A percentile compares a stretch with the other conserved stretches of the same genome.
Evolutionary conservation across 2,888 invertebrate genomes (phyloP).

Genomic region (Sympetrum striolatum): DNA sequence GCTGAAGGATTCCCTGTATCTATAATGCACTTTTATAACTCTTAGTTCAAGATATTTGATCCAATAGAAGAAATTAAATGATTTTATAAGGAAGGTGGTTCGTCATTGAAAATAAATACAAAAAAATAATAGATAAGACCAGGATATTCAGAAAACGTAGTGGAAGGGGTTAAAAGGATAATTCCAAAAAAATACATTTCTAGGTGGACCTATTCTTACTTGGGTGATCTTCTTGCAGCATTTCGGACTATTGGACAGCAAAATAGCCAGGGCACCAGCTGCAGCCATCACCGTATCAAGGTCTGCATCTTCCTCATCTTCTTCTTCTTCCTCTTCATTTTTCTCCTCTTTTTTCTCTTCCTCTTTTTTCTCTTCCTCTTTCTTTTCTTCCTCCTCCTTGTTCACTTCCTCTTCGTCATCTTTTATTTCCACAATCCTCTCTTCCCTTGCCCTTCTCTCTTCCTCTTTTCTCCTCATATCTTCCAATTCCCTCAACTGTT

Average conservation of each 20-base stretch:
- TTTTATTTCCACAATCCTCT: constrained; percentile 56
- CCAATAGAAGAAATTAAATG: too few relatives aligned
- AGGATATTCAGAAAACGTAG: too few relatives aligned
- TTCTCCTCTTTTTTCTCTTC: constrained; percentile 56
- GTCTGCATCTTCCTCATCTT: constrained; percentile 60
- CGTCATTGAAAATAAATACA: too few relatives aligned
- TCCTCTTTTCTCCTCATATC: constrained; percentile 65
- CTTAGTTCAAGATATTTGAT: too few relatives aligned
- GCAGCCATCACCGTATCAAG: constrained; percentile 84
- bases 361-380: constrained; percentile 65
- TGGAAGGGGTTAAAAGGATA: too few relatives aligned
- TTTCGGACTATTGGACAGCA: constrained; percentile 76
- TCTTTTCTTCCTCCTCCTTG: constrained; percentile 55
- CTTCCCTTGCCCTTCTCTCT: constrained; percentile 50
- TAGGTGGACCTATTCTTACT: constrained; percentile 51
- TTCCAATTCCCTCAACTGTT: constrained; percentile 84
- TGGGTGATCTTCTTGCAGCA: constrained; percentile 82
- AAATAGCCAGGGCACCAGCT: constrained; percentile 85
- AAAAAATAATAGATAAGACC: too few relatives aligned
- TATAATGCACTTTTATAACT: too few relatives aligned
- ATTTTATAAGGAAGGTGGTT: too few relatives aligned
- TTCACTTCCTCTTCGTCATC: constrained; percentile 50
- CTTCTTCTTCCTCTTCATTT: constrained; percentile 56
- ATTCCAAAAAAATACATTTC: too few relatives aligned
- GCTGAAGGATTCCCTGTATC: too few relatives aligned